Evolutionary conservation across 2,113 vertebrate genomes (phyloP), one percentile per base, ranked within the genome.

Genomic region (Calyptommatus sinebrachiatus): DNA sequence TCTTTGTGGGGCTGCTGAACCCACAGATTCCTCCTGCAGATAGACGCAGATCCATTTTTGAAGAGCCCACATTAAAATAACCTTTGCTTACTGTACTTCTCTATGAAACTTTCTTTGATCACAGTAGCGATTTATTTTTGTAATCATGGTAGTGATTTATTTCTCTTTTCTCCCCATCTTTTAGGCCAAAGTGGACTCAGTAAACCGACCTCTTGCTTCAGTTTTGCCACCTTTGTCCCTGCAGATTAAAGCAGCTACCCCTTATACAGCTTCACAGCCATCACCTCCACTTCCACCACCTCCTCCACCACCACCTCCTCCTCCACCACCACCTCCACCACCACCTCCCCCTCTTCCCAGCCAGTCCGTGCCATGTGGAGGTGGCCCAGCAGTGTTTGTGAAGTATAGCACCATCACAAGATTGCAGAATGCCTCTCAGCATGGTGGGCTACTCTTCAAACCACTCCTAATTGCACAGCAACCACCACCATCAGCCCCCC

Each of bases 371-470:
- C 86, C 89, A 1, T 89, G 89, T 1, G 60, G 77, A 0, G 90
- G 82, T 65, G 84, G 93, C 0, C 78, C 93, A 0, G 95, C 94
- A 1, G 90, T 97, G 92, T 97, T 97, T 6, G 90, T 96, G 84
- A 98, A 98, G 85, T 97, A 93, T 91, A 98, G 97, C 92, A 98
- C 97, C 6, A 97, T 98, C 87, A 95, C 93, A 50, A 84, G 96
- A 73, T 90, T 97, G 70, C 96, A 97, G 92, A 96, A 96, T 1
- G 94, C 94, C 8, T 86, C 94, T 28, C 93, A 94, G 82, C 90
- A 90, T 1, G 69, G 91, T 0, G 88, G 90, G 7, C 89, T 87
- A 71, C 92, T 95, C 35, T 94, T 91, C 77, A 96, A 94, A 80
- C 69, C 85, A 0, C 83, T 90, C n/a, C 84, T 85, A 0, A 65